Conservation (phyloP, 2,113 vertebrate genomes). For the Ursus arctos region DNA sequence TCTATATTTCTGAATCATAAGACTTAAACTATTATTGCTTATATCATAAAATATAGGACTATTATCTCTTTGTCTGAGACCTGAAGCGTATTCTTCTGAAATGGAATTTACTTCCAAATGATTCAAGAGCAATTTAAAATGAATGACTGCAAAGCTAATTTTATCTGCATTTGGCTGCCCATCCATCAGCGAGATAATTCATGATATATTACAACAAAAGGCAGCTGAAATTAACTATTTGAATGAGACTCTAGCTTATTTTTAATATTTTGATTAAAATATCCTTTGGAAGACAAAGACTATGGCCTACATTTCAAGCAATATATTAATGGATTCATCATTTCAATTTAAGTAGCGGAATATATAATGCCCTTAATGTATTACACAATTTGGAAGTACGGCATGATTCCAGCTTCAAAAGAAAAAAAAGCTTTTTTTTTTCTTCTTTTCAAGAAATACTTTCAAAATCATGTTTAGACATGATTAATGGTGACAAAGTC, state of each 20-base stretch:
- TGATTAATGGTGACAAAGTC: background rate
- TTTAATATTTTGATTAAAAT: slow-evolving; percentile 89
- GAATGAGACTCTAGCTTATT: slow-evolving; percentile 82
- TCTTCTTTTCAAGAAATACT: slow-evolving; percentile 37
- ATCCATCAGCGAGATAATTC: slow-evolving; percentile 86
- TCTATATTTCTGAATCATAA: slow-evolving; percentile 83
- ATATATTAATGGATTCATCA: slow-evolving; percentile 53
- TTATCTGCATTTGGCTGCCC: slow-evolving; percentile 88
- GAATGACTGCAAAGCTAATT: slow-evolving; percentile 90
- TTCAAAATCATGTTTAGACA: background rate
- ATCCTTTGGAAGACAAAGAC: slow-evolving; percentile 82
- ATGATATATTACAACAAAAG: slow-evolving; percentile 74
- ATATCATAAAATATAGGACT: slow-evolving; percentile 87
- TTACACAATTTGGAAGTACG: slow-evolving; percentile 6
- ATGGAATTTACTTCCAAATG: slow-evolving; percentile 89
- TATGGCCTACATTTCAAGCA: slow-evolving; percentile 62
- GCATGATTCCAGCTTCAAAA: slow-evolving; percentile 46
- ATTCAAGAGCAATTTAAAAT: slow-evolving; percentile 89
- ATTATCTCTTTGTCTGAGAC: slow-evolving; percentile 88
- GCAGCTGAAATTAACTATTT: slow-evolving; percentile 85
- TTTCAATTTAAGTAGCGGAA: slow-evolving; percentile 68
- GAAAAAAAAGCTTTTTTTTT: background rate
- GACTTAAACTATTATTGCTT: slow-evolving; percentile 87
- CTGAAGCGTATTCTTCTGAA: slow-evolving; percentile 87
- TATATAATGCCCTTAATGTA: slow-evolving; percentile 60